Evolutionary conservation across 2,888 invertebrate genomes (phyloP), one percentile per base, ranked within the genome.

Genomic region (Proisotoma minuta): DNA sequence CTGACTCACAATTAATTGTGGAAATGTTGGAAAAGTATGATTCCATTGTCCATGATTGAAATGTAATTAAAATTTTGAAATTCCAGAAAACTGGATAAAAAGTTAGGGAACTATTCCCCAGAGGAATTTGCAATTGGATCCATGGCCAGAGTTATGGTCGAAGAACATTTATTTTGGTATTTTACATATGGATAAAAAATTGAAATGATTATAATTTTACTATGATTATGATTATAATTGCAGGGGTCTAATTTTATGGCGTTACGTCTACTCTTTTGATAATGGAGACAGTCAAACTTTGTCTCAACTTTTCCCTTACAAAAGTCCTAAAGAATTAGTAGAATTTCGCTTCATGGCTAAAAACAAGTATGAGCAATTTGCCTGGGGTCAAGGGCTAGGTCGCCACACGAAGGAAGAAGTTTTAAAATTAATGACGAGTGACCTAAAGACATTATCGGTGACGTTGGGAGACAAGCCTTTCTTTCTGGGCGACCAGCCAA

Each of bases 111-210:
- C 15, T 62, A 68, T 40, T 39, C 39, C 26, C 26, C 23, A 1
- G 54, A 59, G 15, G 24, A 62, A 23, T 54, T 47, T 34, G 56
- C 60, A 20, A 20, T 60, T 10, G 62, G 56, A 3, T 50, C 60
- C 23, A 39, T 58, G 27, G 59, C 56, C 23, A 22, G 65, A 22
- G 28, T 68, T 18, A 48, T 61, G 50, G 23, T 75, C 3, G 79
- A 79, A 52, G 78, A 79, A 68, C 77, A 78, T 66, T 72, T 78
- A 15, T 77, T 76, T 59, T 79, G 78, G 79, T 78, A 2, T 3
- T 24, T 34, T 34, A 10, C 8, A n/a, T 12, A 20, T 8, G 5
- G 8, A 27, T n/a, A 27, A 24, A 10, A 12, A 5, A 10, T 52
- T 52, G 34, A 10, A 8, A 34, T 34, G 8, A n/a, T 34, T 10